Percentiles rank a stretch among this genome's conserved stretches.
Evolutionary conservation across 1,140 invertebrate species (phyloP).

Genomic region (Caenorhabditis remanei): DNA sequence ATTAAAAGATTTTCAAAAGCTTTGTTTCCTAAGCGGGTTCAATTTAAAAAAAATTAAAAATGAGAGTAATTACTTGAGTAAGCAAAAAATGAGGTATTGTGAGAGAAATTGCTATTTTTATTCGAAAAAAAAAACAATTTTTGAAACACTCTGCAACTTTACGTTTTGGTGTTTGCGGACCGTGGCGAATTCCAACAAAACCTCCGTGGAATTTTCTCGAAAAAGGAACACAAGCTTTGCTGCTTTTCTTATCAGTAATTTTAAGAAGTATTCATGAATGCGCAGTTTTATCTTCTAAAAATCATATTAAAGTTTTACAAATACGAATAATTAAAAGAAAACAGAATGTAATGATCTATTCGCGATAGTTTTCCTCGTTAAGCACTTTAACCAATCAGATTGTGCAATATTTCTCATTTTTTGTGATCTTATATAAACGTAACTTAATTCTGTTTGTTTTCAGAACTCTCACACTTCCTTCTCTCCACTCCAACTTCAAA

Average conservation of each 20-base stretch:
- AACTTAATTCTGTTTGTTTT: not conserved
- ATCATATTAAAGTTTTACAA: no score
- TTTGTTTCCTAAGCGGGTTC: no score
- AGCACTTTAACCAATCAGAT: not conserved
- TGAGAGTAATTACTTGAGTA: no score
- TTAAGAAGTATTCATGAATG: no score
- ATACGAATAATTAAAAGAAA: no score
- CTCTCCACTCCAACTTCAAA: constrained; percentile 57
- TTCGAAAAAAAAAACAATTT: not conserved
- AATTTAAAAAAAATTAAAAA: no score
- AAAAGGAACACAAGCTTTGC: not conserved
- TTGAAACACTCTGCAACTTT: not conserved
- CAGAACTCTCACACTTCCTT: not conserved
- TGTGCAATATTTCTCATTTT: constrained; percentile 28
- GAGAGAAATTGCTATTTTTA: no score
- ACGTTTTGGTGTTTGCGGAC: not conserved
- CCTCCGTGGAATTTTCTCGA: not conserved
- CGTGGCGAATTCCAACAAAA: not conserved
- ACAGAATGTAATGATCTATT: not conserved
- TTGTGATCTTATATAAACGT: not conserved
- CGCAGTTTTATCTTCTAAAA: no score
- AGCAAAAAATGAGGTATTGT: no score
- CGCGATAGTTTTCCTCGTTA: not conserved
- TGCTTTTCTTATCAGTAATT: not conserved
- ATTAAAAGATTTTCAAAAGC: no score